phyloP scores from a whole-genome alignment of 2,888 invertebrate genomes.

The Mesochorus sp. region DNA sequence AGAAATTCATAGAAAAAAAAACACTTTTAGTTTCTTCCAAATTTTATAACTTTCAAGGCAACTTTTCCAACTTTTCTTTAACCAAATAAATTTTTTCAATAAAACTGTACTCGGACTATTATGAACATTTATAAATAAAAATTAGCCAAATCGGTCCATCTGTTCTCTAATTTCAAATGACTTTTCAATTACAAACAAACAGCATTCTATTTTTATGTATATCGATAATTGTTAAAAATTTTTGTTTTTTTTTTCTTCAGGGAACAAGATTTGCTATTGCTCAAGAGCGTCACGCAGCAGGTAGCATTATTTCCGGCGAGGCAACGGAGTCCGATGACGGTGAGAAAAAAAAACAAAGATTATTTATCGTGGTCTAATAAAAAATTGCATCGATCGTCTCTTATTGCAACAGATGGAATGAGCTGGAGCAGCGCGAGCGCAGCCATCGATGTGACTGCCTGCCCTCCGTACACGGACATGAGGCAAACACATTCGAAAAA shows the following conservation, averaged over 20 bases:
- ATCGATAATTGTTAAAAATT: slow-evolving; percentile 5
- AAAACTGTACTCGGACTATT: too few species aligned
- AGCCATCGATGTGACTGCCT: slow-evolving; percentile 75
- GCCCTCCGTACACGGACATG: slow-evolving; percentile 74
- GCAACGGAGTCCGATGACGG: slow-evolving; percentile 80
- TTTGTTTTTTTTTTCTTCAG: slow-evolving; percentile 60
- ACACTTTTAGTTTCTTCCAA: too few species aligned
- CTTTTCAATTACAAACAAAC: too few species aligned
- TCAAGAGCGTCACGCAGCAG: slow-evolving; percentile 73
- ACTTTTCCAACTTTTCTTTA: too few species aligned
- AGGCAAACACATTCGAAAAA: slow-evolving; percentile 73
- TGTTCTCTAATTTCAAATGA: too few species aligned
- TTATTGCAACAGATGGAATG: slow-evolving; percentile 70
- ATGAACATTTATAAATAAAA: too few species aligned
- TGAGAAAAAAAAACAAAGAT: slow-evolving; percentile 53
- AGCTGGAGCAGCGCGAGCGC: slow-evolving; percentile 77
- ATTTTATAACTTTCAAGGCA: too few species aligned
- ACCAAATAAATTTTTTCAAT: too few species aligned
- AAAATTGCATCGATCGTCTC: background rate
- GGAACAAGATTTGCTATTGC: slow-evolving; percentile 72
- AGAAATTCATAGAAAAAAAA: too few species aligned
- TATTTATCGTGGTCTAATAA: background rate
- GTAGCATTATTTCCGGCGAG: slow-evolving; percentile 79
- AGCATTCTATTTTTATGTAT: background rate
- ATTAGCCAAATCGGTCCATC: too few species aligned